Base-by-base conservation (phyloP, 2,888 invertebrate species). In the Synanthedon vespiformis region DNA sequence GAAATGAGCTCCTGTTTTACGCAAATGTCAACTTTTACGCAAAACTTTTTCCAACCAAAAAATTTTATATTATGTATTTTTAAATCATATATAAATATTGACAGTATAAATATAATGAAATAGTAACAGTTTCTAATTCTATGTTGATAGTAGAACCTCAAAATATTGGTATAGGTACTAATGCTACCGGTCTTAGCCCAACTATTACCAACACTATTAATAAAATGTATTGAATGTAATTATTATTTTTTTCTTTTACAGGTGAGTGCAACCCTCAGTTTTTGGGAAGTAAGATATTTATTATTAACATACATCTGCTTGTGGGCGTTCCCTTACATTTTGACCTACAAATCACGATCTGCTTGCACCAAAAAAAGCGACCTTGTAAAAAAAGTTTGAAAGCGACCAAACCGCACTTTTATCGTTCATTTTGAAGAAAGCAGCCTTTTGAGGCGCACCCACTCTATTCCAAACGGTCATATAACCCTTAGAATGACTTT, bases 181-280 rank as follows among this genome's bases (percentile, higher is more conserved):
- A 22, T 22, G 1, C 5, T 5, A 22, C 4, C 3, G 18, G n/a
- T n/a, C n/a, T 22, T 3, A 3, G 4, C 4, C 0, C 4, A 4
- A 22, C 18, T 22, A 22, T 4, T 22, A 22, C 4, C 4, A 22
- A 22, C n/a, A n/a, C n/a, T 4, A 22, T 22, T 6, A 27, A 34
- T 34, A 34, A 34, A 34, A 8, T 34, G 27, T 34, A 34, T 34
- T 44, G 44, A 13, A 13, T 44, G 11, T 44, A 44, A 13, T n/a
- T 14, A n/a, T 13, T 2, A 49, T 50, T 8, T 55, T 50, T 61
- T 60, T 62, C 61, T 67, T 59, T 72, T 71, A 13, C 68, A 72
- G 72, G 72, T 72, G 65, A 61, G 65, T 56, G 52, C 13, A n/a
- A 50, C 16, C 48, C 13, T 34, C 18, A 47, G 40, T 18, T 8